Evolutionary conservation across 1,140 invertebrate species (phyloP), one percentile per base, ranked within the genome.

Genomic region (Anastatus disparis): DNA sequence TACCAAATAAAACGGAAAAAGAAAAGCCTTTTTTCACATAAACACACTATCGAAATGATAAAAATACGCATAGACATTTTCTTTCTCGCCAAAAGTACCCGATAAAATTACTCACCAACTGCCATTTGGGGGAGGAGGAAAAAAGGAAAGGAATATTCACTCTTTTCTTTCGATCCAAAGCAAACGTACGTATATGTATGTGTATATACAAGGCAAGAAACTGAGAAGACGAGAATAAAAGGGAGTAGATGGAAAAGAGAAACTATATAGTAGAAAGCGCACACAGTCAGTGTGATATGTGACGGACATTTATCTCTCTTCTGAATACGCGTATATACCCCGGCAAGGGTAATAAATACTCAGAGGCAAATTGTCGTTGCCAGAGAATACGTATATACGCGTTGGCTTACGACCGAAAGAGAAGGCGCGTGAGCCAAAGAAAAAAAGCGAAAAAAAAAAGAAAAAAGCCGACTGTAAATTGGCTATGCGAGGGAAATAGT

Each of bases 231-330:
- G 17, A 40, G 15, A 40, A 52, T 2, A 29, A 22, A 24, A 29
- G 13, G 8, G 1, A 35, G 31, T 35, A 6, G n/a, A 67, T 52
- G 4, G 31, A 65, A 29, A 24, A 52, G 35, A 55, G n/a, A n/a
- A n/a, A n/a, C n/a, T n/a, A n/a, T n/a, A n/a, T n/a, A n/a, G 46
- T 3, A 10, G 29, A 40, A 2, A 20, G 29, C 17, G 8, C 7
- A 31, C 70, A 71, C 74, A 74, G 74, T n/a, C n/a, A n/a, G n/a
- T n/a, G n/a, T 82, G 81, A 82, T 82, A 82, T 82, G 82, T 82
- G 81, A 82, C 74, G 68, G 75, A 72, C 80, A 82, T 82, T 81
- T 80, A 80, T 82, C 79, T 82, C 78, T 78, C 74, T 77, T 76
- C 29, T 73, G 76, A 80, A 80, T 76, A 74, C 75, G 56, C 38